phyloP scores from a whole-genome alignment of 2,113 vertebrate genomes.

The Dryoscopus gambensis region DNA sequence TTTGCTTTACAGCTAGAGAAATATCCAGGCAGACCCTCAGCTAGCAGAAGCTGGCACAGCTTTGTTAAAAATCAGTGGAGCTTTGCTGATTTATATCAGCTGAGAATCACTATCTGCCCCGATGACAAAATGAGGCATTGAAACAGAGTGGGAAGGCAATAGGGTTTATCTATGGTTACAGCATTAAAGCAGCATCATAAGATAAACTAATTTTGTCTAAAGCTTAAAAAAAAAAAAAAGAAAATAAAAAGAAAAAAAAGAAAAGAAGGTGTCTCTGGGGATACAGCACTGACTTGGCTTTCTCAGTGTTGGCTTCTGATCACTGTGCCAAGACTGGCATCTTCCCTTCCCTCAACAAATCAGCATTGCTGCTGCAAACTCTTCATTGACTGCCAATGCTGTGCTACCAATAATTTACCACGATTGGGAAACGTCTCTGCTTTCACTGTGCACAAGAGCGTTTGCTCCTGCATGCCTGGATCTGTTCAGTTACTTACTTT shows the following conservation, averaged over 20 bases:
- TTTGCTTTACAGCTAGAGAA: slow-evolving; percentile 24
- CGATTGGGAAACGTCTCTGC: slow-evolving; percentile 24
- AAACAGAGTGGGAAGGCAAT: slow-evolving; percentile 40
- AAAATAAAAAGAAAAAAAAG: not conserved
- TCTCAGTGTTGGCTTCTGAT: not conserved
- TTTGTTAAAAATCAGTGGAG: slow-evolving; percentile 68
- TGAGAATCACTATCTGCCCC: slow-evolving; percentile 61
- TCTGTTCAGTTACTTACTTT: slow-evolving; percentile 42
- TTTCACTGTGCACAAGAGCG: not conserved
- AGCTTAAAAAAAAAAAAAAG: not conserved
- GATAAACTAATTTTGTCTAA: slow-evolving; percentile 48
- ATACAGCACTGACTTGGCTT: not conserved
- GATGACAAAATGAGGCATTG: slow-evolving; percentile 51
- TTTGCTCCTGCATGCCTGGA: slow-evolving; percentile 55
- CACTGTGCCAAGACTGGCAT: slow-evolving; percentile 8
- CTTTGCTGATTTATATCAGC: slow-evolving; percentile 65
- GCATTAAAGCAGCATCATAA: slow-evolving; percentile 20
- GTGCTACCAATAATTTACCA: slow-evolving; percentile 30
- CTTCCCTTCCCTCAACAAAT: slow-evolving; percentile 7
- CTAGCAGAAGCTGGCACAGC: slow-evolving; percentile 54
- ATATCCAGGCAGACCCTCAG: slow-evolving; percentile 47
- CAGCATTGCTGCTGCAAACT: slow-evolving; percentile 20
- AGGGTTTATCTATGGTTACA: slow-evolving; percentile 35
- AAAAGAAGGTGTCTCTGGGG: not conserved
- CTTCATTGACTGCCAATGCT: slow-evolving; percentile 37